These are phyloP conservation scores for Thyatira batis DNA, from an alignment of 2,888 invertebrate species.

Conservation along the genomic window DNA sequence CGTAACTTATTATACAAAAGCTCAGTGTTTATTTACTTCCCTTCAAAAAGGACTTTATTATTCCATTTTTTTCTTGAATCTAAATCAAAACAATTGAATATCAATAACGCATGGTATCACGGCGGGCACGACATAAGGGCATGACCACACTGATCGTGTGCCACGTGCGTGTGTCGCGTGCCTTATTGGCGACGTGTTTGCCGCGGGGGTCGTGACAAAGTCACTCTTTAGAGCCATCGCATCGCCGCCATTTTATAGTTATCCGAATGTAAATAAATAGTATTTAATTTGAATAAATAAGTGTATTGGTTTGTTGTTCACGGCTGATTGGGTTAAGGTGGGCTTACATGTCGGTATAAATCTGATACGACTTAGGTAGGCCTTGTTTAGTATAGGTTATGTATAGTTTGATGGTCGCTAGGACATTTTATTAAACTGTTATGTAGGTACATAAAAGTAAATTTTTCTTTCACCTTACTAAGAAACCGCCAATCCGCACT, in stretches of 20 bases:
- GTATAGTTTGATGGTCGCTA: too few species aligned
- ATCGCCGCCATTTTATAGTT: slow-evolving; percentile 20
- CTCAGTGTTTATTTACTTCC: too few species aligned
- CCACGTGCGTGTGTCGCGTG: slow-evolving; percentile 60
- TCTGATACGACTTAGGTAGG: too few species aligned
- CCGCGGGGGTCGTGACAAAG: slow-evolving; percentile 11
- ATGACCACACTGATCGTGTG: slow-evolving; percentile 58
- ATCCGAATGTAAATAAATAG: slow-evolving; percentile 40
- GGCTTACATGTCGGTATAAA: slow-evolving; percentile 24
- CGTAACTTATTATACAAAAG: too few species aligned
- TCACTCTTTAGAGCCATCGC: slow-evolving; percentile 18
- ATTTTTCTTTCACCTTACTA: too few species aligned
- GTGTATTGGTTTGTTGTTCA: slow-evolving; percentile 30
- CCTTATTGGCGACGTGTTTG: slow-evolving; percentile 36
- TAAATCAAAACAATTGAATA: slow-evolving; percentile 8
- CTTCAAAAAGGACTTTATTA: too few species aligned
- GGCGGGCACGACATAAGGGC: slow-evolving; percentile 61
- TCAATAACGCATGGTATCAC: slow-evolving; percentile 40
- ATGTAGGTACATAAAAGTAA: too few species aligned
- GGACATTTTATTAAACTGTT: too few species aligned
- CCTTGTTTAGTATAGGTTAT: too few species aligned
- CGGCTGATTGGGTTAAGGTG: slow-evolving; percentile 16
- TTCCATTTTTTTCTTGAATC: slow-evolving; percentile 4
- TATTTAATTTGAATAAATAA: slow-evolving; percentile 43
- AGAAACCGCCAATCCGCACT: too few species aligned